A percentile compares a stretch with the other conserved stretches of the same genome.
Conservation (phyloP, 2,113 vertebrate species). For the Onychostoma macrolepis region DNA sequence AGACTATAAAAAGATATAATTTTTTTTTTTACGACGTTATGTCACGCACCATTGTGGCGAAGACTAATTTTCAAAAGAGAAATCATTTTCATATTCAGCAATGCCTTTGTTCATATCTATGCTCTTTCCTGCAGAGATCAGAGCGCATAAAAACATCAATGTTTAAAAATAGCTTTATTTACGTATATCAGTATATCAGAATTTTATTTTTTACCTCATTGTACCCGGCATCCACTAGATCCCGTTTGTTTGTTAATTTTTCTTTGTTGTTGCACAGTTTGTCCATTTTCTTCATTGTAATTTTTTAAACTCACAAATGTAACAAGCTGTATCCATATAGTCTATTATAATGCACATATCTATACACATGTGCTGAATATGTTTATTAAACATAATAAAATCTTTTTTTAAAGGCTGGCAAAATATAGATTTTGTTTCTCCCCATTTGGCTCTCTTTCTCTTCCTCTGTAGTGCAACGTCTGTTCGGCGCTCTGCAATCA, state of each 20-base stretch:
- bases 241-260: background rate
- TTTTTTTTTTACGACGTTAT: constrained; percentile 54
- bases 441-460: background rate
- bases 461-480: constrained; percentile 72
- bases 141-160: background rate
- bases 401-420: background rate
- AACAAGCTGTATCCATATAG: background rate
- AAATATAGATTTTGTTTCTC: background rate
- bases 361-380: background rate
- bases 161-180: background rate
- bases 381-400: background rate
- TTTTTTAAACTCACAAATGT: background rate
- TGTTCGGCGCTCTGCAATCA: constrained; percentile 80
- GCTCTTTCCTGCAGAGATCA: background rate
- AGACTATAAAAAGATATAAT: constrained; percentile 4
- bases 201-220: background rate
- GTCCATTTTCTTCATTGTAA: background rate
- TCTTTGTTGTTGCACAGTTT: background rate
- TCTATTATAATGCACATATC: background rate
- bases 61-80: constrained; percentile 50
- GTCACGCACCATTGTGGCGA: constrained; percentile 55
- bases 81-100: background rate
- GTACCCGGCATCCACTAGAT: background rate
- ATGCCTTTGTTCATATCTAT: background rate
- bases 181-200: background rate